Evolutionary conservation across 2,888 invertebrate genomes (phyloP).

Genomic region (Latheticus oryzae): DNA sequence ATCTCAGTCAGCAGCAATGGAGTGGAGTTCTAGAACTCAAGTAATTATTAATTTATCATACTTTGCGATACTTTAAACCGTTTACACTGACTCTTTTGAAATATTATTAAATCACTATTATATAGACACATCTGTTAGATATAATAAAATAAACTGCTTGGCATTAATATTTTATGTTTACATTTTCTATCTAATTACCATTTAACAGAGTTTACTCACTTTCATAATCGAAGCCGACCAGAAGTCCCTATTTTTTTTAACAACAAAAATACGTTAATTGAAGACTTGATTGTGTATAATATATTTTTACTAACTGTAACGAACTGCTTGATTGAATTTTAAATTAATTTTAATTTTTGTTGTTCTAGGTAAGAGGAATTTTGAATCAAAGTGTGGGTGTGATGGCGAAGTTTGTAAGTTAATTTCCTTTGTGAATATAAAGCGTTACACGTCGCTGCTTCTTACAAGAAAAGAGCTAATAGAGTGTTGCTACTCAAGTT

Average conservation of each 20-base stretch:
- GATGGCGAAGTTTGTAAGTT: slow-evolving; percentile 4
- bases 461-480: too few species aligned
- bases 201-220: slow-evolving; percentile 28
- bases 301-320: slow-evolving; percentile 16
- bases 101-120: neutral
- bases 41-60: too few species aligned
- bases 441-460: too few species aligned
- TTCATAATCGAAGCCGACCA: slow-evolving; percentile 24
- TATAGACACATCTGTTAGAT: slow-evolving; percentile 23
- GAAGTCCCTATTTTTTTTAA: slow-evolving; percentile 24
- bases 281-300: slow-evolving; percentile 10
- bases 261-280: slow-evolving; percentile 16
- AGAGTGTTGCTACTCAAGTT: slow-evolving; percentile 5
- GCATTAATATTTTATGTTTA: slow-evolving; percentile 31
- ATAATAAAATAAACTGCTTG: slow-evolving; percentile 21
- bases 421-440: neutral
- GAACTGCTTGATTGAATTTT: neutral
- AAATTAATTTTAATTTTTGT: slow-evolving; percentile 5
- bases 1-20: too few species aligned
- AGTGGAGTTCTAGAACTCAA: too few species aligned
- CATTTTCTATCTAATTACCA: slow-evolving; percentile 28
- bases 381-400: neutral
- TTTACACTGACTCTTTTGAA: too few species aligned
- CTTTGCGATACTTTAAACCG: too few species aligned
- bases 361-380: slow-evolving; percentile 29